Evolutionary conservation across 2,888 invertebrate species (phyloP).

Genomic region (Acleris sparsana): DNA sequence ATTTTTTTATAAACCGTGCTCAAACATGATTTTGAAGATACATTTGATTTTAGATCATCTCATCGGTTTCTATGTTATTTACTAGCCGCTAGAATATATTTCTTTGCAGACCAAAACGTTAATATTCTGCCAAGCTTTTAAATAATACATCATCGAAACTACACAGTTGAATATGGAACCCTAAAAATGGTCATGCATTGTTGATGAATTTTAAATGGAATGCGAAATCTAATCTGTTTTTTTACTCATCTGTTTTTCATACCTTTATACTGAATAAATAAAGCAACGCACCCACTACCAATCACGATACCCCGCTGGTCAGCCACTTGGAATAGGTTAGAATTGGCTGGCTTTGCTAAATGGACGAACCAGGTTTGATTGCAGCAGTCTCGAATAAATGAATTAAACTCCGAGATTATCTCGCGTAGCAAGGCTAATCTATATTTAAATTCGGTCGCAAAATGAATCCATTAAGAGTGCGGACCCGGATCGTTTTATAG

Average conservation of each 20-base stretch:
- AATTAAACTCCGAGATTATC: neutral
- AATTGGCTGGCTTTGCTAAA: conserved; percentile 5
- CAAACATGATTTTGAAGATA: too few relatives aligned
- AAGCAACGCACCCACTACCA: conserved; percentile 2
- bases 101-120: too few relatives aligned
- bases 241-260: neutral
- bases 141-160: too few relatives aligned
- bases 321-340: conserved; percentile 10
- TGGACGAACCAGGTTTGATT: conserved; percentile 1
- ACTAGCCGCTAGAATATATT: too few relatives aligned
- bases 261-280: conserved; percentile 7
- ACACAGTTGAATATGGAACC: too few relatives aligned
- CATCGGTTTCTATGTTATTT: too few relatives aligned
- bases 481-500: conserved; percentile 8
- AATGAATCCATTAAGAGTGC: conserved; percentile 12
- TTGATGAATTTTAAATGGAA: conserved; percentile 7
- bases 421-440: conserved; percentile 1
- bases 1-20: too few relatives aligned
- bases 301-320: conserved; percentile 2
- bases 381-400: neutral
- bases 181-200: neutral
- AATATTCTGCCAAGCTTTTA: too few relatives aligned
- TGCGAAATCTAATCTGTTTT: conserved; percentile 4
- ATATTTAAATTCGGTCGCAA: conserved; percentile 9
- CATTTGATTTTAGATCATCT: too few relatives aligned